Base-by-base conservation (phyloP, 1,140 invertebrate genomes). In the Drosophila lacertosa region DNA sequence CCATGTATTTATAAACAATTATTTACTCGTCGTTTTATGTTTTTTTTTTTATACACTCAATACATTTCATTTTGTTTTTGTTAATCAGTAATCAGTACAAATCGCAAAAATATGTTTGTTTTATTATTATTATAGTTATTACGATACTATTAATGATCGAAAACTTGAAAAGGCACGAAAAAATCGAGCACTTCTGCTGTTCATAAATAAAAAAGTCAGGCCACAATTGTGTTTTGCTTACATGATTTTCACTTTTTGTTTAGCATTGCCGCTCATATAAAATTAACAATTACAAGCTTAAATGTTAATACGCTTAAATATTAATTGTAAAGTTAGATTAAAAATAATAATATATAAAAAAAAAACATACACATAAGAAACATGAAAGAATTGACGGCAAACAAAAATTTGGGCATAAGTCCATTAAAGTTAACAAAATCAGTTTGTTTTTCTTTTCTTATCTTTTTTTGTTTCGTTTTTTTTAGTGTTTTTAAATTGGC, bases 11-110 rank as follows among this genome's bases (percentile, higher is more conserved):
- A 58, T 67, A 53, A 54, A 33, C 42, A 63, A 63, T 71, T 60
- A 39, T 69, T 64, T 45, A 33, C 13, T 35, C 35, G 33, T 48
- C 39, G 16, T n/a, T 57, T 57, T 45, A 26, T 22, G 15, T 9
- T 51, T 39, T 18, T 44, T 55, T 54, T 54, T 22, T 50, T 57
- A 48, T 16, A 55, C 40, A 64, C 44, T 64, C 24, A 47, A 29
- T 48, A 48, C 42, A 74, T 64, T 62, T 67, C 11, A 45, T 59
- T 50, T 68, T 51, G 18, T 60, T 68, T 45, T 60, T 84, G 75
- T 86, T 86, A 88, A 86, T 88, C 65, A 74, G 74, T 86, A 81
- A 88, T 86, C 81, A 88, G 82, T 86, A 88, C 82, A 86, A 86
- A 86, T 86, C 58, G 82, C 82, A 88, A 81, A 77, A 76, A 79